A percentile compares a stretch with the other conserved stretches of the same genome.
Conservation (phyloP, 2,797 vertebrate species). For the Periparus ater region DNA sequence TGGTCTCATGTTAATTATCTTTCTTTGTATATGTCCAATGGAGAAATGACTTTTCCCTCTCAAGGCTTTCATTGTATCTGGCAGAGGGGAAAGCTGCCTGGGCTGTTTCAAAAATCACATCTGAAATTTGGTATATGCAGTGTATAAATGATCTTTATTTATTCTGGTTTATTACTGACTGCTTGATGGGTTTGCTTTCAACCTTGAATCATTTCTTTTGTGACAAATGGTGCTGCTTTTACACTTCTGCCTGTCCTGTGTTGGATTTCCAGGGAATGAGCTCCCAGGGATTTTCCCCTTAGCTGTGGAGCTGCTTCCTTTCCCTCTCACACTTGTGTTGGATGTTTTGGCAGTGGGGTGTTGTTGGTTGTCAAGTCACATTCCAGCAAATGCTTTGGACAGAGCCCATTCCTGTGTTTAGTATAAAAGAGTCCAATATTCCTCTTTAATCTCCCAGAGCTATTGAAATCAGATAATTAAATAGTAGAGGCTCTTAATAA, state of each 20-base stretch:
- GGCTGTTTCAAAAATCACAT: not conserved
- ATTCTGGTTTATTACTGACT: not conserved
- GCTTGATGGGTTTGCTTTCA: not conserved
- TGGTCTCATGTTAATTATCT: not conserved
- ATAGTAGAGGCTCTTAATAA: not conserved
- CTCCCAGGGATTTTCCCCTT: not conserved
- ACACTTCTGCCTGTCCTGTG: not conserved
- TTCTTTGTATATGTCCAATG: not conserved
- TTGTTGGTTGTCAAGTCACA: not conserved
- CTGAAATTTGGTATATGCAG: not conserved
- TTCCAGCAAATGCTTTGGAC: not conserved
- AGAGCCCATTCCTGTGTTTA: not conserved
- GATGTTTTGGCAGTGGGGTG: not conserved
- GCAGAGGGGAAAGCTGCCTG: not conserved
- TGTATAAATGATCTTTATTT: not conserved
- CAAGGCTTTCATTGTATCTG: not conserved
- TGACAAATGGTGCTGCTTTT: not conserved
- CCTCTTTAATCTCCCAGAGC: not conserved
- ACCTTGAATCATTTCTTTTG: not conserved
- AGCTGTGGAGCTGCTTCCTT: not conserved
- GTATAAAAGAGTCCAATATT: not conserved
- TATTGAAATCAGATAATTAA: slow-evolving; percentile 21
- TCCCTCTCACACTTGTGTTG: not conserved
- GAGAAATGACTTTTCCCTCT: not conserved
- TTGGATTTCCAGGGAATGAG: not conserved